phyloP scores from a whole-genome alignment of 2,888 invertebrate genomes.

The Chouioia cunea region DNA sequence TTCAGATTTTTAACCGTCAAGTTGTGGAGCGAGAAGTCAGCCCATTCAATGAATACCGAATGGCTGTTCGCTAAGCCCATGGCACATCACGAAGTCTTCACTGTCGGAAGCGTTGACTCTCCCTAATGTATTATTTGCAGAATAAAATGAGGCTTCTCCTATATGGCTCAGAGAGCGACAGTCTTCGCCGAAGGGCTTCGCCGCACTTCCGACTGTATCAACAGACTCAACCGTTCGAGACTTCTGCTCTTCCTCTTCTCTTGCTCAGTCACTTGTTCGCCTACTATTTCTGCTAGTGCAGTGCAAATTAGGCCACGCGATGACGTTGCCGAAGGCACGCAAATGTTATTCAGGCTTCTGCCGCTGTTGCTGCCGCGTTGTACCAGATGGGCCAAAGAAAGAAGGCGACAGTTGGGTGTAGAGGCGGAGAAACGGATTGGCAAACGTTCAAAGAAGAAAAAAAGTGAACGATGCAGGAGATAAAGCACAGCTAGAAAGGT shows the following conservation, averaged over 20 bases:
- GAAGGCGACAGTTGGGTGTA: too few species aligned
- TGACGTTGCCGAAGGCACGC: constrained; percentile 22
- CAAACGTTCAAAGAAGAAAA: constrained; percentile 11
- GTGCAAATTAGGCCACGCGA: constrained; percentile 39
- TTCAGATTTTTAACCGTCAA: constrained; percentile 16
- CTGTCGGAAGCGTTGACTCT: constrained; percentile 36
- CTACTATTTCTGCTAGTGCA: constrained; percentile 36
- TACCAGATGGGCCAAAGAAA: too few species aligned
- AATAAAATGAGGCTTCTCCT: constrained; percentile 32
- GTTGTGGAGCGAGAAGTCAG: too few species aligned
- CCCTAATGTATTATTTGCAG: constrained; percentile 42
- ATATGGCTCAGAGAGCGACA: not conserved
- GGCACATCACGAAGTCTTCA: constrained; percentile 21
- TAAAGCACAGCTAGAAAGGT: not conserved
- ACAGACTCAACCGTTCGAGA: constrained; percentile 3
- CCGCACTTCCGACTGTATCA: constrained; percentile 24
- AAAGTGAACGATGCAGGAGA: constrained; percentile 16
- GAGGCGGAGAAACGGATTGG: constrained; percentile 12
- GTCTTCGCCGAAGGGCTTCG: constrained; percentile 17
- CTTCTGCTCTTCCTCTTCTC: constrained; percentile 29
- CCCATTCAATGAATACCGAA: too few species aligned
- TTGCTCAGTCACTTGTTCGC: not conserved
- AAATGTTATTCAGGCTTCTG: constrained; percentile 15
- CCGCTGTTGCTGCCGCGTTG: not conserved
- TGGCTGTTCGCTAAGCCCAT: not conserved